Evolutionary conservation across 2,888 invertebrate genomes (phyloP), one percentile per base, ranked within the genome.

Genomic region (Malthinus seriepunctatus): DNA sequence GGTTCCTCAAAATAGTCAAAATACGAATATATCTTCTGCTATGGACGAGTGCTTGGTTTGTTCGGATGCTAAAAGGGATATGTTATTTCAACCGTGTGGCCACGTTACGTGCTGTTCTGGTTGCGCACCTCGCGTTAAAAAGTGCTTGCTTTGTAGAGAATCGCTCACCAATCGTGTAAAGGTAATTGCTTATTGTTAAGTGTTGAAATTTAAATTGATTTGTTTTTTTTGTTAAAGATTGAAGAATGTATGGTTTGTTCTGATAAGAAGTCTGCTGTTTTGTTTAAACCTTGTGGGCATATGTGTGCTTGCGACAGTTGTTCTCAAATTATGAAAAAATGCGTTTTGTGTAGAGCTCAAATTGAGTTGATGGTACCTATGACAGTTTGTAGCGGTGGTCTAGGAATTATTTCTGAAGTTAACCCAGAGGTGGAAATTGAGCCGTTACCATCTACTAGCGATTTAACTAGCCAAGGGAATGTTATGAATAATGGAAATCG

Each of bases 171-270:
- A 87, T 0, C 84, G 95, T 64, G 87, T 88, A 65, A 91, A 92
- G 85, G 89, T 89, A 79, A 71, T 34, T 9, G n/a, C n/a, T 5
- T 8, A 6, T 45, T 48, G 10, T 2, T 23, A 9, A 7, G 10
- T 12, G 5, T 8, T 7, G 23, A 44, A 42, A 9, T 33, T 15
- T 33, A 38, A 14, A 46, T 31, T 15, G 3, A 39, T 23, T 23
- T 3, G 5, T 12, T 11, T 48, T 58, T 56, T 60, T 61, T 58
- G 54, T 76, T 75, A 34, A 81, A 92, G 87, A 93, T 96, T 76
- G 95, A 95, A 78, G 97, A 97, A 81, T 97, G 97, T 80, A 86
- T 96, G 67, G 96, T 97, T 35, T 97, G 97, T 79, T 95, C 95
- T 11, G 95, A 95, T 81, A 92, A 93, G 78, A 90, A 93, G 72